These are phyloP conservation scores for Ischnus inquisitorius DNA, from an alignment of 2,888 invertebrate species.

Conservation along the genomic window DNA sequence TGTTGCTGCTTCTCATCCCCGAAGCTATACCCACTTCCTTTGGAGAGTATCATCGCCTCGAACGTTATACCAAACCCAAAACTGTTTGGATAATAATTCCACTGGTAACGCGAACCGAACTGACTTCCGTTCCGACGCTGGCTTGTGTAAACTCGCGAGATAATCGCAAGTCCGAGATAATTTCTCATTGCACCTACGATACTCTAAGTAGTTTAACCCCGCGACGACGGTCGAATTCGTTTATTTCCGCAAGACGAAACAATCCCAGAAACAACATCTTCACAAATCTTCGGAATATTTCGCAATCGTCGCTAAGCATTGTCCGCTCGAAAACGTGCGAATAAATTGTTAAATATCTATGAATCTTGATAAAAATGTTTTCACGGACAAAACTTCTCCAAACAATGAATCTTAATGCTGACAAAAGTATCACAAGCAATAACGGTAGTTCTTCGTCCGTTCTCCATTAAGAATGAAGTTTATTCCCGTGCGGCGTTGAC, in stretches of 20 bases:
- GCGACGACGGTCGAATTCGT: background rate
- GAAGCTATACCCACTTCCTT: background rate
- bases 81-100: conserved; percentile 42
- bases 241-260: background rate
- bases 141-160: conserved; percentile 18
- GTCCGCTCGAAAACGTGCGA: too few relatives aligned
- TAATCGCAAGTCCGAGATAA: conserved; percentile 35
- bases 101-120: conserved; percentile 32
- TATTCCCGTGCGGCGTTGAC: background rate
- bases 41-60: conserved; percentile 41
- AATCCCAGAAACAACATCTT: background rate
- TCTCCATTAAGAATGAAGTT: background rate
- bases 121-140: background rate
- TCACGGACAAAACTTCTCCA: background rate
- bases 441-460: background rate
- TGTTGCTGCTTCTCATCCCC: conserved; percentile 26
- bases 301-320: too few relatives aligned
- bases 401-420: background rate
- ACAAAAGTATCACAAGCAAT: background rate
- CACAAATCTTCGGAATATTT: too few relatives aligned
- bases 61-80: conserved; percentile 39
- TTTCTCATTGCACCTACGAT: background rate
- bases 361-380: background rate
- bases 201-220: background rate
- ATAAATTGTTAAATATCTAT: too few relatives aligned